Base-by-base conservation (phyloP, 92 coral and sea anemone species). In the Porites divaricata region DNA sequence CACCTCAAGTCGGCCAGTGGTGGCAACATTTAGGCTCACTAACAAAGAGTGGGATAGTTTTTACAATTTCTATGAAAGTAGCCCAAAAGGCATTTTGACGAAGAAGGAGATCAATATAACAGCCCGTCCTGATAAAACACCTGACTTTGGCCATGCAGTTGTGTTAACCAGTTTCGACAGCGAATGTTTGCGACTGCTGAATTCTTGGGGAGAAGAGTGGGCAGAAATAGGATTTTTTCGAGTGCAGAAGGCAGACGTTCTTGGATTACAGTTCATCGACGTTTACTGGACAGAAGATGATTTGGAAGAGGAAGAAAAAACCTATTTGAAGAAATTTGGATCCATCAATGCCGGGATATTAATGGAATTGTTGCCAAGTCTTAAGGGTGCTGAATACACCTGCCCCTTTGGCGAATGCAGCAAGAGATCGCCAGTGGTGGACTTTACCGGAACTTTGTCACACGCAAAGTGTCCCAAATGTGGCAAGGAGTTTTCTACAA, bases 191-290 rank as follows among this genome's bases (percentile, higher is more conserved):
- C 74, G 77, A 17, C 85, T 92, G 74, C 86, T 92, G 95, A 92
- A 92, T 86, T 92, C 93, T 23, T 48, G 81, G 93, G 92, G 88
- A 9, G 45, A 26, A 19, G 9, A 70, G 0, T 92, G 91, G 91
- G 95, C 56, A 14, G 89, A 92, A 79, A 72, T 53, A 12, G 95
- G 95, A 9, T 92, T 89, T 70, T 92, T 92, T 83, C 83, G 82
- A 77, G 89, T 89, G 51, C 15, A 74, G 70, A 79, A 92, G 75
- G 86, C 93, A 45, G 79, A 86, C 8, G 91, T 92, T 21, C 91
- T 92, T 51, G 93, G 91, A 50, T 58, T 92, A 13, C 13, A 70
- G n/a, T 92, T 89, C 64, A 17, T 83, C 1, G 93, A 92, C 35
- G 91, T 92, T 28, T 86, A 26, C 24, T 86, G 95, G 92, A 74